These are phyloP conservation scores for Macropus fuliginosus DNA, from an alignment of 2,797 vertebrate species.

Conservation along the genomic window DNA sequence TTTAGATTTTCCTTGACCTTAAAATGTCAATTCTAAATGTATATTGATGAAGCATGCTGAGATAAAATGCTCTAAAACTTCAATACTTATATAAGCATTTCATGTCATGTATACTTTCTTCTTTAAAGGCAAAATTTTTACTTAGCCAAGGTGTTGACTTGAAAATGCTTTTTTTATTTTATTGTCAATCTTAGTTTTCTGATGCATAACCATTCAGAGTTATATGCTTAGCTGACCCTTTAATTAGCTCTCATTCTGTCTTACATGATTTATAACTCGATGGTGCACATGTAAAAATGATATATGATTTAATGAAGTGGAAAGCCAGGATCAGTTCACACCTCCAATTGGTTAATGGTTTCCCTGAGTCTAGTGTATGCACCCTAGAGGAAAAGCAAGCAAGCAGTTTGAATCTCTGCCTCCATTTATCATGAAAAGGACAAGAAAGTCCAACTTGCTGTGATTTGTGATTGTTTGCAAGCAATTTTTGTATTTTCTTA, in stretches of 20 bases:
- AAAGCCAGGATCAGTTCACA: constrained; percentile 75
- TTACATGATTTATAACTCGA: constrained; percentile 84
- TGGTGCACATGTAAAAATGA: constrained; percentile 83
- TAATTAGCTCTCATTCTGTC: constrained; percentile 87
- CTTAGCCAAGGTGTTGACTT: constrained; percentile 66
- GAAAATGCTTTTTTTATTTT: constrained; percentile 77
- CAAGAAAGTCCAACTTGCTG: constrained; percentile 22
- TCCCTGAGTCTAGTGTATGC: constrained; percentile 67
- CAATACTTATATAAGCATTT: constrained; percentile 36
- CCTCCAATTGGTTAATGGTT: constrained; percentile 72
- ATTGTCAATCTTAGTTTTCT: constrained; percentile 67
- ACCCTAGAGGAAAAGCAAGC: constrained; percentile 64
- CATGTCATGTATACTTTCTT: constrained; percentile 8
- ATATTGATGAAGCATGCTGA: constrained; percentile 50
- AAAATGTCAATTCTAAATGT: constrained; percentile 18
- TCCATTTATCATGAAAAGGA: constrained; percentile 69
- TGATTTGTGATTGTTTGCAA: constrained; percentile 69
- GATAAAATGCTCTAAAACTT: constrained; percentile 45
- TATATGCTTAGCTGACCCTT: constrained; percentile 83
- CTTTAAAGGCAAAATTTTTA: constrained; percentile 54
- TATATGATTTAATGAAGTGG: constrained; percentile 84
- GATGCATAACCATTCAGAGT: constrained; percentile 79
- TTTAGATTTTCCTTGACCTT: constrained; percentile 49
- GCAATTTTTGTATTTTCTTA: constrained; percentile 55
- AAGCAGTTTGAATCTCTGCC: neutral